phyloP scores from a whole-genome alignment of 2,888 invertebrate genomes.

The Incurvaria masculella region DNA sequence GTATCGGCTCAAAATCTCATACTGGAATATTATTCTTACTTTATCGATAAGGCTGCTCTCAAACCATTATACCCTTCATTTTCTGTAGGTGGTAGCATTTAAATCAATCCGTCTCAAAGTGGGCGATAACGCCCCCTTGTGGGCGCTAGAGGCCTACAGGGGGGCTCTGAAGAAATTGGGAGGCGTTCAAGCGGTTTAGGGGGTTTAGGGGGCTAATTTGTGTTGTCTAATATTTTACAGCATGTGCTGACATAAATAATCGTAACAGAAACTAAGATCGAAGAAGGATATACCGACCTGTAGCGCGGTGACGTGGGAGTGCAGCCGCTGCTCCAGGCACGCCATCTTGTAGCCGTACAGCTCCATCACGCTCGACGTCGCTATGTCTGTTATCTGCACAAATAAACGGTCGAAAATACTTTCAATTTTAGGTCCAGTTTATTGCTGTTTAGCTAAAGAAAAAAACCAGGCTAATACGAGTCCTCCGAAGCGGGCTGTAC shows the following conservation, averaged over 20 bases:
- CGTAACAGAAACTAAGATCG: too few species aligned
- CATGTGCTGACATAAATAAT: not conserved
- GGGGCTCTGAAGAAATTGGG: too few species aligned
- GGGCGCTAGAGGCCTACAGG: too few species aligned
- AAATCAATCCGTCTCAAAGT: not conserved
- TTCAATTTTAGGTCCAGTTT: not conserved
- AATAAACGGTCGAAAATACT: not conserved
- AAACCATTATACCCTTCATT: too few species aligned
- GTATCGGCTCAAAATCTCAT: not conserved
- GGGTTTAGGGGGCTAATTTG: too few species aligned
- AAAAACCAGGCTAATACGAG: not conserved
- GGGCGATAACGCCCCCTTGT: too few species aligned
- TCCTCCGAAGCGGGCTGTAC: not conserved
- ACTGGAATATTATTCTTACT: too few species aligned
- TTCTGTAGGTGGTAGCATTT: too few species aligned
- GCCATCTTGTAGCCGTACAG: slow-evolving; percentile 68
- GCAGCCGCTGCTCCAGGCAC: slow-evolving; percentile 43
- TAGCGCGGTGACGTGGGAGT: slow-evolving; percentile 39
- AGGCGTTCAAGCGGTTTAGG: too few species aligned
- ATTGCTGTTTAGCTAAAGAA: not conserved
- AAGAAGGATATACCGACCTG: too few species aligned
- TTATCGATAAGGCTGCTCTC: too few species aligned
- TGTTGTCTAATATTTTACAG: not conserved
- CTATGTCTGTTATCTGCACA: slow-evolving; percentile 49
- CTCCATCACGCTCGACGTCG: slow-evolving; percentile 69